Evolutionary conservation across 2,113 vertebrate species (phyloP).

Genomic region (Protobothrops flavoviridis): DNA sequence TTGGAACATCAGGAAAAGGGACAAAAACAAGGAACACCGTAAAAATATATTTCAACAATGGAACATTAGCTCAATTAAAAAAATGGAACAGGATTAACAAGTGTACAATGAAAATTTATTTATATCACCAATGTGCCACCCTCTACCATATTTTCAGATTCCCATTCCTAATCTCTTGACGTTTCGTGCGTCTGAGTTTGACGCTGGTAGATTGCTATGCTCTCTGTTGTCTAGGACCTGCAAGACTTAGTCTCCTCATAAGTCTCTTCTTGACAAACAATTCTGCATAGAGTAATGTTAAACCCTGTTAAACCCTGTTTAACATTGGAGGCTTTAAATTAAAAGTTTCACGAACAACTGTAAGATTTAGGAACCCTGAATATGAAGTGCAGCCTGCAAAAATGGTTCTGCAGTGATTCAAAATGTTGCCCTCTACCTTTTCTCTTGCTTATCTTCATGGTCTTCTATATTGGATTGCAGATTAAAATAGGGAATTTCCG

Average conservation of each 20-base stretch:
- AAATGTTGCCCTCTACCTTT: not conserved
- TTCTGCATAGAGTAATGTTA: not conserved
- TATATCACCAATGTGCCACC: not conserved
- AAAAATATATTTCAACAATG: not conserved
- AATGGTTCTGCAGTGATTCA: not conserved
- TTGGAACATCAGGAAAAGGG: not conserved
- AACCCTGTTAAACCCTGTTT: no score
- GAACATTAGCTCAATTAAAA: not conserved
- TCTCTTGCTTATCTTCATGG: slow-evolving; percentile 2
- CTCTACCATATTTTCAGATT: not conserved
- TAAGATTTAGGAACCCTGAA: not conserved
- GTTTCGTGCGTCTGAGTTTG: not conserved
- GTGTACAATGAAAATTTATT: not conserved
- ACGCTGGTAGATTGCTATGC: not conserved
- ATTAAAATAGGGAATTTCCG: not conserved
- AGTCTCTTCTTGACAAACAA: not conserved
- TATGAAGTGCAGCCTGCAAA: not conserved
- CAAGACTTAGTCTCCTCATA: not conserved
- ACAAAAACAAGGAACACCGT: not conserved
- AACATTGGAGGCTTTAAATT: not conserved
- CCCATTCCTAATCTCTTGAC: not conserved
- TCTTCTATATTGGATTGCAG: not conserved
- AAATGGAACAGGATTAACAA: not conserved
- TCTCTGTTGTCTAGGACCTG: not conserved
- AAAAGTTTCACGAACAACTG: not conserved